These are phyloP conservation scores for Neodiprion pinetum DNA, from an alignment of 1,140 invertebrate genomes.

Conservation along the genomic window DNA sequence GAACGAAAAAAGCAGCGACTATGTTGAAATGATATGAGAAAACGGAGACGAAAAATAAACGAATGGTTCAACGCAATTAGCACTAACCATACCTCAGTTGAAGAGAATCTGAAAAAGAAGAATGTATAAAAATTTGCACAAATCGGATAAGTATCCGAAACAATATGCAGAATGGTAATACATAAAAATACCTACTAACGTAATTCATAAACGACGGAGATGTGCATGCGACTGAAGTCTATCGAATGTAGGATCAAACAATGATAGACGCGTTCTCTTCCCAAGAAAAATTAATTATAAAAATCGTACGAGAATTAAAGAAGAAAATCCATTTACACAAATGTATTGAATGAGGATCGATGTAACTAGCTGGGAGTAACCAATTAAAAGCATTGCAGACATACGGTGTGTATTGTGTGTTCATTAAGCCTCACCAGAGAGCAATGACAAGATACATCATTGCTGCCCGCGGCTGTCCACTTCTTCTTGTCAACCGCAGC, in stretches of 20 bases:
- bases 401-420: conserved; percentile 8
- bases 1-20: conserved; percentile 13
- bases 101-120: neutral
- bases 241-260: too few relatives aligned
- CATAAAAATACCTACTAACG: neutral
- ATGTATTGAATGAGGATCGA: conserved; percentile 36
- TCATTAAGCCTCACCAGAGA: neutral
- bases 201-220: neutral
- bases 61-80: neutral
- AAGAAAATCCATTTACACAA: conserved; percentile 2
- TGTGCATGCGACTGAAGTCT: neutral
- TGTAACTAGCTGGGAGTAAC: conserved; percentile 46
- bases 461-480: neutral
- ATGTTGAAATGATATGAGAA: conserved; percentile 12
- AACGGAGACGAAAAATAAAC: conserved; percentile 25
- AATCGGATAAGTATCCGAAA: neutral
- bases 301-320: conserved; percentile 22
- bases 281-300: conserved; percentile 10
- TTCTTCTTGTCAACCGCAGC: neutral
- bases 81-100: neutral
- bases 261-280: neutral
- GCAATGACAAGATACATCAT: neutral
- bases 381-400: conserved; percentile 54
- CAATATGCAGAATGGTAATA: conserved; percentile 3
- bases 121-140: neutral